Evolutionary conservation across 35 echinoderm and acorn worm species (phyloP), one percentile per base, ranked within the genome.

Genomic region (Heliocidaris erythrogramma): DNA sequence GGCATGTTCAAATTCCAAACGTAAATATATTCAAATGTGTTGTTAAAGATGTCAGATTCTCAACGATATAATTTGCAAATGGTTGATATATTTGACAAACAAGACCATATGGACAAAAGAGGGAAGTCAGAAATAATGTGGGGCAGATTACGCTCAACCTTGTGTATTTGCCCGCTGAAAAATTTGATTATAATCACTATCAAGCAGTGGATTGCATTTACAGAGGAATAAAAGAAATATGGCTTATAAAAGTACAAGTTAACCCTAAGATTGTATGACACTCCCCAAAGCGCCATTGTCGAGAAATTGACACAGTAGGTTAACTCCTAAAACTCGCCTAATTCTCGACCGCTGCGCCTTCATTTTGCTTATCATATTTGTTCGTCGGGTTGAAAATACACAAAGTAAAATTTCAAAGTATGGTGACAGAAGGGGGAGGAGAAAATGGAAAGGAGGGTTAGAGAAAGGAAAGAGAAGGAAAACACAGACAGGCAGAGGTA

Each of bases 321-420:
- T 92, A 30, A 16, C 14, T 59, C 50, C 24, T 92, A 59, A 47
- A 92, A 30, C 29, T n/a, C 91, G 48, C 32, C 31, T 91, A 47
- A 32, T 92, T 92, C 50, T 42, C 47, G 31, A 89, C 31, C 47
- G 18, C 87, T 48, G 32, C 31, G 29, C 13, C 91, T 49, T 92
- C 91, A 59, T 92, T 92, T 92, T 59, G 48, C 87, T 30, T 59
- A 53, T 53, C 49, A 49, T 92, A 92, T 92, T 92, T 24, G 31
- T 91, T 27, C 31, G 89, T 91, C 35, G 48, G 48, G 30, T 42
- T 78, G 87, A 35, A 35, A 89, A 48, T 89, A 89, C 87, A 89
- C 65, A 24, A 56, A 56, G 52, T 56, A 56, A 56, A 56, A 18
- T 71, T 71, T 71, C 24, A 18, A 71, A 71, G 65, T 78, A 78